Conservation (phyloP, 2,113 vertebrate species). For the Parotia lawesii region DNA sequence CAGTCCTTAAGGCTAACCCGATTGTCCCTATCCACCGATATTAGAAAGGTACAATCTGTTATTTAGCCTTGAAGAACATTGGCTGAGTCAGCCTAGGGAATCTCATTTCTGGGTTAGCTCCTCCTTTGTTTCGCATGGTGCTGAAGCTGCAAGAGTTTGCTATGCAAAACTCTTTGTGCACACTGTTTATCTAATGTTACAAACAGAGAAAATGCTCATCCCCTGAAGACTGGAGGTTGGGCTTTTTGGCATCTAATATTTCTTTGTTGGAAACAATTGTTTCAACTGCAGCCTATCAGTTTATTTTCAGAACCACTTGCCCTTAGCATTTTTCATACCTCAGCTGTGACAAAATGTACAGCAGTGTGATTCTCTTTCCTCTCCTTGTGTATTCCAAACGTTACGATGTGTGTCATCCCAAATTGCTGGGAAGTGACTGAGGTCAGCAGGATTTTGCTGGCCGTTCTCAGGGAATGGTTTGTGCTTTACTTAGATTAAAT, state of each 20-base stretch:
- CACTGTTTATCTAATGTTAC: not conserved
- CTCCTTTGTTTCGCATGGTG: not conserved
- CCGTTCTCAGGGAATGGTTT: not conserved
- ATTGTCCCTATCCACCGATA: not conserved
- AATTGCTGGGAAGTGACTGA: not conserved
- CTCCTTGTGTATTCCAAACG: not conserved
- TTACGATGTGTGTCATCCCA: not conserved
- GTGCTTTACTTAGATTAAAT: not conserved
- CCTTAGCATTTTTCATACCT: not conserved
- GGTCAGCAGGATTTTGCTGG: not conserved
- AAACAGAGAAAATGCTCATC: not conserved
- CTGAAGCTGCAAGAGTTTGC: not conserved
- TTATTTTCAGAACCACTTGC: not conserved
- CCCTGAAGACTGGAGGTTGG: not conserved
- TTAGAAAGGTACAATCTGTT: not conserved
- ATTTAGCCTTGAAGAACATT: not conserved
- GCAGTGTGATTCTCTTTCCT: not conserved
- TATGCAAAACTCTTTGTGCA: not conserved
- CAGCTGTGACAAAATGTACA: not conserved
- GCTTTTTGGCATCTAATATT: not conserved
- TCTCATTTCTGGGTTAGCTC: not conserved
- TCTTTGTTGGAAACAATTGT: not conserved
- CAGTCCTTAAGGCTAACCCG: not conserved
- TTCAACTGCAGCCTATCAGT: not conserved
- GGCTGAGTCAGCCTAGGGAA: not conserved